These are phyloP conservation scores for Eristalinus sepulchralis DNA, from an alignment of 2,888 invertebrate genomes.

Conservation along the genomic window DNA sequence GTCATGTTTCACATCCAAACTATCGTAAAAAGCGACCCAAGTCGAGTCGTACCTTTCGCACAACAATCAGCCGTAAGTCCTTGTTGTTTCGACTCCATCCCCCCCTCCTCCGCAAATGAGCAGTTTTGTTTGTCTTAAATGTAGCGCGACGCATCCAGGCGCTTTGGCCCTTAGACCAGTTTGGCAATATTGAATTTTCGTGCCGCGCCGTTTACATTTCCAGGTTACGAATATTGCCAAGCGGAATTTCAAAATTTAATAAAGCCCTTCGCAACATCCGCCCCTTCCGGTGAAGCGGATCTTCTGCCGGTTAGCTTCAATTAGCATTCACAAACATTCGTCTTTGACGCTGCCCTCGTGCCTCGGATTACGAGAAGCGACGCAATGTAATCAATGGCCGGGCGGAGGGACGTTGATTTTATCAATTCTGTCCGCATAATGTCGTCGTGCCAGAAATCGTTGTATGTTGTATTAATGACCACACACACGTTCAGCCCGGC, in stretches of 20 bases:
- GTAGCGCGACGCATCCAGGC: background rate
- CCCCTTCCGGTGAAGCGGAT: background rate
- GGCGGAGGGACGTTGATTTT: background rate
- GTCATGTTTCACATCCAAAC: background rate
- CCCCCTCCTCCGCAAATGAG: constrained; percentile 5
- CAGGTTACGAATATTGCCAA: constrained; percentile 12
- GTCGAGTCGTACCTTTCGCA: constrained; percentile 2
- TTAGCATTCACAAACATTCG: constrained; percentile 21
- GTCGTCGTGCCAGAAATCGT: background rate
- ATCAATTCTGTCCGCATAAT: constrained; percentile 4
- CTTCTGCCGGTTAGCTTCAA: constrained; percentile 5
- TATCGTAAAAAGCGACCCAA: background rate
- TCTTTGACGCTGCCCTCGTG: background rate
- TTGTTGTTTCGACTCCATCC: background rate
- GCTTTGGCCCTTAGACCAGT: background rate
- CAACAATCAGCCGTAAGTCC: background rate
- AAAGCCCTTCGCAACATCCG: background rate
- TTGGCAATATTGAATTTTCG: constrained; percentile 1
- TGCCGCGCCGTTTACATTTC: constrained; percentile 7
- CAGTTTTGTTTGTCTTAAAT: constrained; percentile 12
- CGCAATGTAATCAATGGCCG: constrained; percentile 13
- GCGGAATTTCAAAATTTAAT: constrained; percentile 27
- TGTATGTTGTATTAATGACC: background rate
- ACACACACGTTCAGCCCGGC: background rate
- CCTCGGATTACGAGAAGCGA: background rate